Conservation (phyloP, 2,113 vertebrate species). For the Trachemys scripta region DNA sequence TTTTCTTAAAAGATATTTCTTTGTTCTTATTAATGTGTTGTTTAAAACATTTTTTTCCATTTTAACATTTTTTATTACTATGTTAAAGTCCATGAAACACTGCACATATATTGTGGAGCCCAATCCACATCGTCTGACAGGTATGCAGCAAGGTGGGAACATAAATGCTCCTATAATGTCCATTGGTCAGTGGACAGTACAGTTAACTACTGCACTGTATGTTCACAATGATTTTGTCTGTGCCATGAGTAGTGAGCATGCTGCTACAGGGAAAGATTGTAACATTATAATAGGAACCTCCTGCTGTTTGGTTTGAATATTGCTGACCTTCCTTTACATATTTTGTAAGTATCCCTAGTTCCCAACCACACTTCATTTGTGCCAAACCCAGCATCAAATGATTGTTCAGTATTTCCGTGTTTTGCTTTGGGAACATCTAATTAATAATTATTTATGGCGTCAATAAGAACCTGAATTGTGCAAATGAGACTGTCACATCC, state of each 20-base stretch:
- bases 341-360: background rate
- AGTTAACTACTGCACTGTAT: background rate
- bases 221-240: background rate
- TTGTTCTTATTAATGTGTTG: background rate
- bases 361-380: background rate
- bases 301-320: slow-evolving; percentile 59
- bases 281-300: slow-evolving; percentile 40
- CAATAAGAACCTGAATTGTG: slow-evolving; percentile 60
- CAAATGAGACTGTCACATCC: slow-evolving; percentile 63
- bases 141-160: background rate
- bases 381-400: background rate
- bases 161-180: background rate
- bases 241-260: background rate
- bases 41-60: background rate
- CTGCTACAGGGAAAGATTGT: background rate
- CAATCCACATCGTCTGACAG: background rate
- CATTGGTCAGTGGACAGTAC: background rate
- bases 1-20: background rate
- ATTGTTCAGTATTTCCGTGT: slow-evolving; percentile 55
- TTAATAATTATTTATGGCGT: slow-evolving; percentile 31
- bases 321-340: slow-evolving; percentile 29
- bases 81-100: background rate
- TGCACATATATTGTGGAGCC: background rate
- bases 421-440: slow-evolving; percentile 53
- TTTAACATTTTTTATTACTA: background rate